phyloP scores from a whole-genome alignment of 2,888 invertebrate species.

The Allygus modestus region DNA sequence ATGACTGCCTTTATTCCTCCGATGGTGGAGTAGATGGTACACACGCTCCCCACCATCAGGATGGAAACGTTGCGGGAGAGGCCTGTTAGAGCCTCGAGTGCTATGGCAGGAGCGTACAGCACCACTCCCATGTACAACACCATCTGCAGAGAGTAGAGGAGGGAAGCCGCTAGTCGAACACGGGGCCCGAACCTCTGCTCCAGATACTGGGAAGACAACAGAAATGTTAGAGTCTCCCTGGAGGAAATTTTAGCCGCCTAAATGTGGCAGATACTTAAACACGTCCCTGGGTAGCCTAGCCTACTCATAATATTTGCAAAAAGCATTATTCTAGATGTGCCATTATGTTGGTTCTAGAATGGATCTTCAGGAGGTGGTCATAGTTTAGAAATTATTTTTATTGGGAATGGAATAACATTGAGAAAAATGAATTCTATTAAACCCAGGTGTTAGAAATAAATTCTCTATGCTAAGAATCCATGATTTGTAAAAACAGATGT shows the following conservation, averaged over 20 bases:
- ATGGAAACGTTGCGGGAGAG: constrained; percentile 75
- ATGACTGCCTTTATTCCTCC: constrained; percentile 88
- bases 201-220: constrained; percentile 79
- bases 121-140: constrained; percentile 89
- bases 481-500: too few species aligned
- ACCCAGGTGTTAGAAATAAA: too few species aligned
- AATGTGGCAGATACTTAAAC: neutral
- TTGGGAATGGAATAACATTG: too few species aligned
- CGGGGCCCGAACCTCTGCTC: constrained; percentile 82
- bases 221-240: neutral
- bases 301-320: neutral
- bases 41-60: constrained; percentile 75
- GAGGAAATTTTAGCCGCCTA: neutral
- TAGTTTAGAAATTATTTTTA: too few species aligned
- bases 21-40: constrained; percentile 75
- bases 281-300: too few species aligned
- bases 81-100: constrained; percentile 81
- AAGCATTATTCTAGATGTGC: neutral
- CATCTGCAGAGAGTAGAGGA: constrained; percentile 85
- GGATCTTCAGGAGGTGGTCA: too few species aligned
- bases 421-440: too few species aligned
- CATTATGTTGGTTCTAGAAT: too few species aligned
- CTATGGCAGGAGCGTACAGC: constrained; percentile 92
- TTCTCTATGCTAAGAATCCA: too few species aligned
- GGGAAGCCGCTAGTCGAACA: constrained; percentile 82